Base-by-base conservation (phyloP, 2,797 vertebrate species). In the Avahi laniger region DNA sequence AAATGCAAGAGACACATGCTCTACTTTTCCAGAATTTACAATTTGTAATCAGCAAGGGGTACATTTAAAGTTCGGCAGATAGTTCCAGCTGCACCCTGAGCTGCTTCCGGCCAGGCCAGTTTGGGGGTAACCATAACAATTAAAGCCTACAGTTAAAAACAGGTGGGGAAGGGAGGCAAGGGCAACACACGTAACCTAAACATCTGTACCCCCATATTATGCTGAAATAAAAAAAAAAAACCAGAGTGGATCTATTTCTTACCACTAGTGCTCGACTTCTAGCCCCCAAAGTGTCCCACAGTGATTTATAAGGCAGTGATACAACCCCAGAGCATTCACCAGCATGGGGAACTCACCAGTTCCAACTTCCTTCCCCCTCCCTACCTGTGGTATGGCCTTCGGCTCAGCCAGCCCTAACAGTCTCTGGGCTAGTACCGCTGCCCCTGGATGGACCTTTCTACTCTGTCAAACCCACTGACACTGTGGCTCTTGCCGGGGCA, bases 201-300 rank as follows among this genome's bases (percentile, higher is more conserved):
- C n/a, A n/a, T n/a, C n/a, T n/a, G n/a, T n/a, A n/a, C n/a, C n/a
- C n/a, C n/a, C n/a, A n/a, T n/a, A n/a, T n/a, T n/a, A n/a, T n/a
- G n/a, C n/a, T n/a, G n/a, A n/a, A n/a, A n/a, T n/a, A n/a, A n/a
- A n/a, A n/a, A n/a, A n/a, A n/a, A n/a, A n/a, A n/a, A n/a, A n/a
- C n/a, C n/a, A n/a, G 24, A 38, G 38, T 69, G 46, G 15, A 33
- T 52, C 7, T 17, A 79, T 83, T 84, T 52, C 69, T 78, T 18
- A 70, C 52, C 13, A 38, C 35, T 43, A 57, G 24, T 30, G 75
- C 43, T 88, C 48, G 59, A 59, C 54, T n/a, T 93, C 30, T 46
- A 46, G 12, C 4, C 13, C 13, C 18, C 1, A 9, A 6, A 52
- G 30, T 52, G n/a, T 2, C 38, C 26, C 8, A 4, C 1, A 5